Conservation (phyloP, 2,888 invertebrate genomes). For the Dryomyza anilis region DNA sequence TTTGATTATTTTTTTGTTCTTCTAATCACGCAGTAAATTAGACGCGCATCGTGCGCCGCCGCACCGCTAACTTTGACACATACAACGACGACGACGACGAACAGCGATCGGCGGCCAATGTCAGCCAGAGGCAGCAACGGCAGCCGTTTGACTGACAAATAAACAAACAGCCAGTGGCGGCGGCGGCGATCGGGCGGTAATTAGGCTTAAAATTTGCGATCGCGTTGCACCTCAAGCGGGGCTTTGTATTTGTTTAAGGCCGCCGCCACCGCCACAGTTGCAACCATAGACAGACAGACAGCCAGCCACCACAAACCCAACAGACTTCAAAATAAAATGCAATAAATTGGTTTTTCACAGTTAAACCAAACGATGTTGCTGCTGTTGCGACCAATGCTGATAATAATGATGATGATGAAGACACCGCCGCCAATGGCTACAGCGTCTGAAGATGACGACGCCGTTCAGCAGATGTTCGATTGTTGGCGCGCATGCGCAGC, state of each 20-base stretch:
- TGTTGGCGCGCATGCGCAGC: slow-evolving; percentile 1
- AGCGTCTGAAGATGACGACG: too few relatives aligned
- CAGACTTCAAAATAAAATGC: slow-evolving; percentile 9
- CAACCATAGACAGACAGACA: too few relatives aligned
- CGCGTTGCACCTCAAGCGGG: neutral
- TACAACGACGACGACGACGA: neutral
- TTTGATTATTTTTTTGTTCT: too few relatives aligned
- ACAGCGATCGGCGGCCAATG: too few relatives aligned
- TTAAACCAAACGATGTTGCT: slow-evolving; percentile 1
- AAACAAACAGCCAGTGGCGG: too few relatives aligned
- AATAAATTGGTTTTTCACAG: slow-evolving; percentile 13
- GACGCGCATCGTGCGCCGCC: neutral
- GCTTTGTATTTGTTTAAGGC: neutral
- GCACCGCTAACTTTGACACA: slow-evolving; percentile 9
- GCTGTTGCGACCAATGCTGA: too few relatives aligned
- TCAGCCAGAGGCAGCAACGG: neutral
- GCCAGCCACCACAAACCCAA: too few relatives aligned
- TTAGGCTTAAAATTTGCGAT: slow-evolving; percentile 7
- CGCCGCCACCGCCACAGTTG: neutral
- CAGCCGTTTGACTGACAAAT: too few relatives aligned
- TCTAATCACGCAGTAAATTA: slow-evolving; percentile 9
- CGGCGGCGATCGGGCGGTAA: slow-evolving; percentile 3
- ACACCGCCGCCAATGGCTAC: too few relatives aligned
- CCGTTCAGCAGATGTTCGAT: slow-evolving; percentile 3
- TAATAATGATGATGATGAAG: too few relatives aligned